phyloP scores from a whole-genome alignment of 2,797 vertebrate species.

The Spinus olivaceus region DNA sequence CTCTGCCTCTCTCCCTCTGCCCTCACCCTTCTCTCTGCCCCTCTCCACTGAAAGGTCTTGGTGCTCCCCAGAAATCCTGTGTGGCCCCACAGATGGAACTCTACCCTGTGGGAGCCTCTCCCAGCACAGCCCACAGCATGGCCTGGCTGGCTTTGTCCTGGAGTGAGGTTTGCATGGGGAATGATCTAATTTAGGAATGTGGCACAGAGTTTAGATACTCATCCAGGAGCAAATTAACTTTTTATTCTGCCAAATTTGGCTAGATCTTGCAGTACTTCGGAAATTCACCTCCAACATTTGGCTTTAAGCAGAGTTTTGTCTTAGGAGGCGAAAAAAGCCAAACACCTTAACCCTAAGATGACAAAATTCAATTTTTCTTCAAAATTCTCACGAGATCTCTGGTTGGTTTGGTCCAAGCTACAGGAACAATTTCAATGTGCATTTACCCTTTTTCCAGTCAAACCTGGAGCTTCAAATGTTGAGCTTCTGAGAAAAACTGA shows the following conservation, averaged over 20 bases:
- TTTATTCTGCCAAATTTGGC: not conserved
- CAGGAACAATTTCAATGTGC: not conserved
- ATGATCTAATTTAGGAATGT: not conserved
- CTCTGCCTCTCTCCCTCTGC: accelerated
- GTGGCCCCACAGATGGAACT: accelerated
- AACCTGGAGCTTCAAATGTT: not conserved
- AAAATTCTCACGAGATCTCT: not conserved
- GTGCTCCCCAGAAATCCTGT: accelerated
- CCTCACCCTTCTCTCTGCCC: not conserved
- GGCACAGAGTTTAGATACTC: not conserved
- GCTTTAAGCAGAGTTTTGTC: not conserved
- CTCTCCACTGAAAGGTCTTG: not conserved
- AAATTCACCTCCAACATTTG: not conserved
- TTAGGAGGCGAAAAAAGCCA: accelerated
- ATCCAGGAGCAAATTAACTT: not conserved
- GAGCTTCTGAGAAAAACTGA: not conserved
- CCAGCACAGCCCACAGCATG: accelerated
- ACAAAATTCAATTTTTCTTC: not conserved
- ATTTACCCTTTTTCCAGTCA: not conserved
- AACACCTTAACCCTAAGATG: not conserved
- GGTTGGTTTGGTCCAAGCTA: not conserved
- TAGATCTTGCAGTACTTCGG: not conserved
- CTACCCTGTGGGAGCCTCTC: accelerated
- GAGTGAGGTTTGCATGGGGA: not conserved
- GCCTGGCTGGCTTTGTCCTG: not conserved